phyloP scores from a whole-genome alignment of 2,888 invertebrate species.

The Pheosia gnoma region DNA sequence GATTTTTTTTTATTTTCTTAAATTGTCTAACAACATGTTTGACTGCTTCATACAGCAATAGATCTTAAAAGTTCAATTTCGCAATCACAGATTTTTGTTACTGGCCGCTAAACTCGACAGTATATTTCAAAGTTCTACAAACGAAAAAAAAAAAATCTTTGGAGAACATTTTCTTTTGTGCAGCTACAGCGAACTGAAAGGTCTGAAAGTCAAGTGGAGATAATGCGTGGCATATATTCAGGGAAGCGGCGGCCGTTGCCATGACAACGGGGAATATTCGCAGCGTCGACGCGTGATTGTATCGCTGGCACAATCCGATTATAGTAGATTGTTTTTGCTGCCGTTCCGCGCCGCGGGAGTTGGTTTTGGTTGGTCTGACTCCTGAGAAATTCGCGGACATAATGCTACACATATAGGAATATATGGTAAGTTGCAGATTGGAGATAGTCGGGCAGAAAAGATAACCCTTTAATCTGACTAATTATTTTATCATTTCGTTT shows the following conservation, averaged over 20 bases:
- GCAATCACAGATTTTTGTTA: too few species aligned
- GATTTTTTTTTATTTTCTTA: constrained; percentile 29
- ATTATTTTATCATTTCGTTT: too few species aligned
- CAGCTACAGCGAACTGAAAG: constrained; percentile 11
- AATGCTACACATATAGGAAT: too few species aligned
- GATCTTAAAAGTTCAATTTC: too few species aligned
- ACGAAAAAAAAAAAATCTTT: not conserved
- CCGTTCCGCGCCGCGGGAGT: constrained; percentile 29
- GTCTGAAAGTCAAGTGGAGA: constrained; percentile 33
- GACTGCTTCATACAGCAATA: not conserved
- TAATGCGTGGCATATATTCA: constrained; percentile 19
- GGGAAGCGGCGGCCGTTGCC: constrained; percentile 27
- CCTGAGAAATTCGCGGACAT: constrained; percentile 9
- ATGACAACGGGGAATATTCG: constrained; percentile 27
- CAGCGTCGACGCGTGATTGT: constrained; percentile 38
- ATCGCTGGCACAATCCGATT: constrained; percentile 54
- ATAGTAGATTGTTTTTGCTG: constrained; percentile 57
- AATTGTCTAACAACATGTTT: constrained; percentile 25
- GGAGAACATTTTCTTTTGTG: constrained; percentile 13
- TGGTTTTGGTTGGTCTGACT: constrained; percentile 23
- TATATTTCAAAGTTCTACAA: not conserved
- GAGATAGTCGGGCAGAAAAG: too few species aligned
- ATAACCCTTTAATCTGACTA: too few species aligned
- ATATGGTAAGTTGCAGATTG: too few species aligned
- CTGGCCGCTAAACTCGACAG: not conserved